Percentiles rank a stretch among this genome's conserved stretches.
These are phyloP conservation scores for Sylvilagus floridanus DNA, from an alignment of 2,797 vertebrate genomes.

Conservation along the genomic window DNA sequence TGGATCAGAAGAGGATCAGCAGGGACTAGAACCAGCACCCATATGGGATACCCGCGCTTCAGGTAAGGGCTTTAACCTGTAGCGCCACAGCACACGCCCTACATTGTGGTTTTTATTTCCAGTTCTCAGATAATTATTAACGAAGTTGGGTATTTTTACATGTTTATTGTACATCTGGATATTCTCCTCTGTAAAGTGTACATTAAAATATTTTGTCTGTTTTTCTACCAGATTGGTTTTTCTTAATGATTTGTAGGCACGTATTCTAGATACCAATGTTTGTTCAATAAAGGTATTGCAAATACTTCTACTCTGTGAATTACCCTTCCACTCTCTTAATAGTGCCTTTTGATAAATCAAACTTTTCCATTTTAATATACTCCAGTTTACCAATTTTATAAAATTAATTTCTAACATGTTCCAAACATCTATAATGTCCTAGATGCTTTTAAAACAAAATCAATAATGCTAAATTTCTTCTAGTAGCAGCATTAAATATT, in stretches of 20 bases:
- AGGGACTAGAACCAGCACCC: too few species aligned
- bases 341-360: background rate
- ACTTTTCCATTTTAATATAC: background rate
- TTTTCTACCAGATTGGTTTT: background rate
- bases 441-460: constrained; percentile 49
- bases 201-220: background rate
- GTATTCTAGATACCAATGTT: background rate
- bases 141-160: constrained; percentile 7
- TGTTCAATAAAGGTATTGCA: background rate
- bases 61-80: too few species aligned
- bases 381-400: background rate
- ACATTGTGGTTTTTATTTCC: constrained; percentile 5
- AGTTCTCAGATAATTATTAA: constrained; percentile 13
- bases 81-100: too few species aligned
- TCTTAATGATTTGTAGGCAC: constrained; percentile 10
- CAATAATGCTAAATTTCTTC: background rate
- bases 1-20: too few species aligned
- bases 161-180: background rate
- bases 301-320: background rate
- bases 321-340: constrained; percentile 33
- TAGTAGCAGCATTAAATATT: background rate
- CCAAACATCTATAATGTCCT: background rate
- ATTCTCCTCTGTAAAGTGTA: background rate
- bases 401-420: constrained; percentile 16
- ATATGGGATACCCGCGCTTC: too few species aligned